phyloP scores from a whole-genome alignment of 2,797 vertebrate species.

The Tympanoctomys barrerae region DNA sequence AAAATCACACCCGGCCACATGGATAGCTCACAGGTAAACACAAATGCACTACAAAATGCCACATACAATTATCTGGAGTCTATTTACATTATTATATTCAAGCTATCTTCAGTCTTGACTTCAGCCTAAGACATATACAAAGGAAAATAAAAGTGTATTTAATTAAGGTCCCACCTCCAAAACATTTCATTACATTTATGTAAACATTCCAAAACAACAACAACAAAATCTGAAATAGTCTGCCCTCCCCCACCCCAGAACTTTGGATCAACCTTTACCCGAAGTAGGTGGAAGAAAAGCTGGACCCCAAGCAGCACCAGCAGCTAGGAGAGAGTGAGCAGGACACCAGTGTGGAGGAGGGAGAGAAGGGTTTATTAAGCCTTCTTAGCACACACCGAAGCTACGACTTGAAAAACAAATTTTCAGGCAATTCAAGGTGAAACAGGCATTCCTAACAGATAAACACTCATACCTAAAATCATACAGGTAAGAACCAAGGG shows the following conservation, averaged over 20 bases:
- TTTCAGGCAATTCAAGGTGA: not conserved
- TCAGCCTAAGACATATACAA: not conserved
- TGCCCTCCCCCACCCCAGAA: not conserved
- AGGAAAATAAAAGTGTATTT: not conserved
- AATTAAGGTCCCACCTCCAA: not conserved
- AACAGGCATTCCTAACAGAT: constrained; percentile 16
- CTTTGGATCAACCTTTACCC: not conserved
- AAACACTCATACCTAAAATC: not conserved
- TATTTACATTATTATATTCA: not conserved
- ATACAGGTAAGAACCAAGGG: not conserved
- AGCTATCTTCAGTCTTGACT: not conserved
- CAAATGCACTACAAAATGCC: not conserved
- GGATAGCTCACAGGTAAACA: not conserved
- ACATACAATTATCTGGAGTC: not conserved
- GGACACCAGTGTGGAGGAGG: not conserved
- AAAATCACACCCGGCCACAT: not conserved
- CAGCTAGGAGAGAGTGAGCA: not conserved
- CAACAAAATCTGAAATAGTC: not conserved
- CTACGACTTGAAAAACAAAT: constrained; percentile 5
- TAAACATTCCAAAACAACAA: not conserved
- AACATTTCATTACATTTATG: not conserved
- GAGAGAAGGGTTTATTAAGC: not conserved
- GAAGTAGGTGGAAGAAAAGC: not conserved
- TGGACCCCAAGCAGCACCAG: not conserved
- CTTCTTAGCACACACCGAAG: not conserved